Conservation (phyloP, 2,888 invertebrate species). For the Aleiodes testaceus region DNA sequence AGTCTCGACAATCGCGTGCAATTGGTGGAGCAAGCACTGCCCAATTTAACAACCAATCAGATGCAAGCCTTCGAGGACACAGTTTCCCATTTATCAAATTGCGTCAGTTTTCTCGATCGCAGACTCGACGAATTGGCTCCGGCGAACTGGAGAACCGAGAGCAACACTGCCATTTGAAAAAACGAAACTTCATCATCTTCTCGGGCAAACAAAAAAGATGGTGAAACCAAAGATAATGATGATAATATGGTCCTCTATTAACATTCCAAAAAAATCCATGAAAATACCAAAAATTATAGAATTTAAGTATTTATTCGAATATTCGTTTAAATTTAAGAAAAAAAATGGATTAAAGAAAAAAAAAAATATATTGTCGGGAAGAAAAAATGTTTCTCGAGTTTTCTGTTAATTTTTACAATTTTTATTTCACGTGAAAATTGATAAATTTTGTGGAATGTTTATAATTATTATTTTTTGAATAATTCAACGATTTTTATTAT, state of each 20-base stretch:
- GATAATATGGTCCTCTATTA: background rate
- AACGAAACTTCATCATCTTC: background rate
- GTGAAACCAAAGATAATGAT: constrained; percentile 7
- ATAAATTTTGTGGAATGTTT: constrained; percentile 9
- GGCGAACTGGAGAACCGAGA: constrained; percentile 71
- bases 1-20: constrained; percentile 72
- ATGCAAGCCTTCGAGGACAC: constrained; percentile 73
- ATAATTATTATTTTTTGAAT: background rate
- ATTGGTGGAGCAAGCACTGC: constrained; percentile 68
- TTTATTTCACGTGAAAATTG: background rate
- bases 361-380: no score
- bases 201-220: no score
- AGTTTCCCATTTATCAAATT: constrained; percentile 70
- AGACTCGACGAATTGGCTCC: constrained; percentile 74
- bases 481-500: background rate
- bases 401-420: no score
- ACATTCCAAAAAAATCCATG: background rate
- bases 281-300: background rate
- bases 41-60: constrained; percentile 71
- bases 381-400: no score
- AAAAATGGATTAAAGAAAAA: no score
- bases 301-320: background rate
- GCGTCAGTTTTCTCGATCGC: constrained; percentile 73
- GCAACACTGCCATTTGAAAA: constrained; percentile 52
- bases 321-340: background rate